Evolutionary conservation across 1,140 invertebrate species (phyloP).

Genomic region (Hyles euphorbiae): DNA sequence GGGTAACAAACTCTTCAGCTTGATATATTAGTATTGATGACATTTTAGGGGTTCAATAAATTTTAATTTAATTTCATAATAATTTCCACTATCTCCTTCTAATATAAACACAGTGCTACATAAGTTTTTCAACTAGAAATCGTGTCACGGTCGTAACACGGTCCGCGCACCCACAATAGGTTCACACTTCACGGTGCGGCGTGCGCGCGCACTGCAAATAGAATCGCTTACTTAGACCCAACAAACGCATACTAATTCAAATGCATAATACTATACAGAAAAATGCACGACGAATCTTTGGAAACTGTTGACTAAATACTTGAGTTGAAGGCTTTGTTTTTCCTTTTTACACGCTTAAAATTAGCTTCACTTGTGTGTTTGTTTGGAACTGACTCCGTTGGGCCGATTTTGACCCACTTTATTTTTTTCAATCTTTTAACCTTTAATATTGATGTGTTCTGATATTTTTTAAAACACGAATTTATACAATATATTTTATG

Average conservation of each 20-base stretch:
- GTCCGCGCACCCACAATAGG: neutral
- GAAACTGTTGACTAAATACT: neutral
- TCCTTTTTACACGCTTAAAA: too few species aligned
- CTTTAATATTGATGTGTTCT: too few species aligned
- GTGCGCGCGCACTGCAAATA: neutral
- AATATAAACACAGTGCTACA: neutral
- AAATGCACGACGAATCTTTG: neutral
- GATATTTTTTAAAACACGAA: too few species aligned
- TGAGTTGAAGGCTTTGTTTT: too few species aligned
- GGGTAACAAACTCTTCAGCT: neutral
- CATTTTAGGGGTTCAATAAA: too few species aligned
- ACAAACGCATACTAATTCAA: neutral
- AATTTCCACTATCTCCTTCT: neutral
- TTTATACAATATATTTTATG: too few species aligned
- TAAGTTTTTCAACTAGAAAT: conserved; percentile 3
- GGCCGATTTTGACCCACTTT: too few species aligned
- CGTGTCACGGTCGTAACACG: conserved; percentile 4
- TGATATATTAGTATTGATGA: too few species aligned
- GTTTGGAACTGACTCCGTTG: too few species aligned
- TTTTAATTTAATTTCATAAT: neutral
- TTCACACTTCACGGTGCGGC: conserved; percentile 2
- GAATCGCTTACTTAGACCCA: too few species aligned
- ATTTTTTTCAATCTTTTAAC: too few species aligned
- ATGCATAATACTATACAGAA: neutral
- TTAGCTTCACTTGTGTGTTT: too few species aligned